Evolutionary conservation across 2,888 invertebrate genomes (phyloP), one percentile per base, ranked within the genome.

Genomic region (Athalia rosae): DNA sequence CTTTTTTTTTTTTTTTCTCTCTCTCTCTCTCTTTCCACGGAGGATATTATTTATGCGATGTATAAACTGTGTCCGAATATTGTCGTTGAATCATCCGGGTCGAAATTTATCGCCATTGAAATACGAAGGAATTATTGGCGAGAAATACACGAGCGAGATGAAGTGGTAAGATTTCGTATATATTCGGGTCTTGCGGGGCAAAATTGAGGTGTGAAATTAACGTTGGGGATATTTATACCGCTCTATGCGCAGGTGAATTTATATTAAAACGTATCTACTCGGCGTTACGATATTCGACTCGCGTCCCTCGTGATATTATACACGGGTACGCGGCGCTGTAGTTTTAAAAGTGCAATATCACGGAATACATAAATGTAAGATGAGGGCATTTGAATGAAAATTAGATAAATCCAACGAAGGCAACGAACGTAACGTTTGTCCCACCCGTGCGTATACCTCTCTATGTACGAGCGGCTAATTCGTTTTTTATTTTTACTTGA

Each of bases 301-400:
- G 67, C 50, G 45, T 15, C 50, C 9, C 43, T 13, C 61, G 13
- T 28, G 8, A 48, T 28, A 50, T 8, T 13, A 13, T 43, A 4
- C 7, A 53, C 53, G 50, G 50, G 3, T 50, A 50, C 8, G 50
- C 50, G 50, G 11, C 9, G 13, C 28, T 41, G 69, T 81, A 82
- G 84, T 83, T 86, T 87, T 84, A 80, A 86, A 88, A 88, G 84
- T 86, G 88, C 87, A 87, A 87, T 88, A 88, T 88, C 87, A 88
- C 83, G 87, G 87, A 88, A 87, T 87, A 88, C 84, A 88, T 88
- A 88, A 88, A 88, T 87, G 86, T 84, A 85, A 87, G 88, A 88
- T 87, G 87, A 88, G 87, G 81, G 81, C 82, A 88, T 88, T 88
- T 88, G 87, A 88, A 88, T 88, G 87, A 87, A 87, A 86, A 87